Evolutionary conservation across 2,113 vertebrate genomes (phyloP).

Genomic region (Tupaia chinensis): DNA sequence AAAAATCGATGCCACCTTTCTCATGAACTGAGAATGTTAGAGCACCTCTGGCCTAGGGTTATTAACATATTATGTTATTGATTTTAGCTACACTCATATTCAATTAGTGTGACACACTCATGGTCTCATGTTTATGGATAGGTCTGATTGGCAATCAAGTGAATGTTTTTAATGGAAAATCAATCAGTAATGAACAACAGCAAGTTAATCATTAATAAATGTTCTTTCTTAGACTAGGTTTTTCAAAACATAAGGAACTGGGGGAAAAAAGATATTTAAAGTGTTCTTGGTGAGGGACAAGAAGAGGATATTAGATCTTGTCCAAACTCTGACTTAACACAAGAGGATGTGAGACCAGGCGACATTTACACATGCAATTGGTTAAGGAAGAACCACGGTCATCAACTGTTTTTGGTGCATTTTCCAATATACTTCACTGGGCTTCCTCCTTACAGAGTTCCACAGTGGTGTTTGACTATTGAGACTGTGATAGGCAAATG

Average conservation of each 20-base stretch:
- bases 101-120: not conserved
- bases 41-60: not conserved
- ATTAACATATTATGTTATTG: not conserved
- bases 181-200: constrained; percentile 13
- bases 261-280: not conserved
- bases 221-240: constrained; percentile 9
- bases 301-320: not conserved
- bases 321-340: not conserved
- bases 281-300: not conserved
- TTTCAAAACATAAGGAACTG: constrained; percentile 29
- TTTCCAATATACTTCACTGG: not conserved
- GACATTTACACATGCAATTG: not conserved
- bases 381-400: not conserved
- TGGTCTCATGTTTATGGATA: not conserved
- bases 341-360: not conserved
- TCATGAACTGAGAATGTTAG: not conserved
- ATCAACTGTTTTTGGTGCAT: not conserved
- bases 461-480: not conserved
- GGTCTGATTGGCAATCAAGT: not conserved
- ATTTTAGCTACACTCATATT: not conserved
- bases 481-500: not conserved
- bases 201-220: constrained; percentile 57
- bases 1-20: not conserved
- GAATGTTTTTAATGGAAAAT: constrained; percentile 9
- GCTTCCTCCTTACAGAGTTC: not conserved